Evolutionary conservation across 2,888 invertebrate species (phyloP).

Genomic region (Coleophora deauratella): DNA sequence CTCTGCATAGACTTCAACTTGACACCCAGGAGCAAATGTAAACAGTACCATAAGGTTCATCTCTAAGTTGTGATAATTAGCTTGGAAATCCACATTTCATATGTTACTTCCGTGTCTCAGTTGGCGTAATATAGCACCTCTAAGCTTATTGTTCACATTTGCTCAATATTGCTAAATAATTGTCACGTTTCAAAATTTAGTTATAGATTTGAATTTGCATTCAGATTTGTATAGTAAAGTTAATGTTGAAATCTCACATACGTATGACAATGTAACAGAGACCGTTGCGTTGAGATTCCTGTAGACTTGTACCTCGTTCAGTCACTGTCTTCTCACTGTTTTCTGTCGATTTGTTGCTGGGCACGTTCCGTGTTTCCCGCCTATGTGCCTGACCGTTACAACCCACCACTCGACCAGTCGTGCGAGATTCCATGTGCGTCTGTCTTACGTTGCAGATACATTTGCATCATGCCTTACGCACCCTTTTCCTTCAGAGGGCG

Average conservation of each 20-base stretch:
- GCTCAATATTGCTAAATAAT: conserved; percentile 7
- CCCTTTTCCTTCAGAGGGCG: conserved; percentile 91
- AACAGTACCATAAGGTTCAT: conserved; percentile 9
- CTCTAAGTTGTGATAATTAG: too few species aligned
- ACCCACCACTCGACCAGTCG: conserved; percentile 9
- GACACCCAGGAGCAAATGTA: conserved; percentile 20
- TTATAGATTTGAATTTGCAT: too few species aligned
- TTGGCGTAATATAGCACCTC: too few species aligned
- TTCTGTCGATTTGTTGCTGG: conserved; percentile 1
- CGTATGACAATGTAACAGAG: too few species aligned
- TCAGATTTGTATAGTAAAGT: background rate
- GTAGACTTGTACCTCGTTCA: conserved; percentile 6
- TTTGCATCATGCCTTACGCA: conserved; percentile 98
- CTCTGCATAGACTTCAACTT: background rate
- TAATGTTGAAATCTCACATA: background rate
- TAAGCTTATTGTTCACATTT: conserved; percentile 17
- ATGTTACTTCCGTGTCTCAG: too few species aligned
- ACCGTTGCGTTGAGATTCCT: background rate
- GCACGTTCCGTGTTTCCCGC: background rate
- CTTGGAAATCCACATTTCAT: too few species aligned
- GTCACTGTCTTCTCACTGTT: background rate
- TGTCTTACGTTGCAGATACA: conserved; percentile 88
- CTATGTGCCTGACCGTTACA: too few species aligned
- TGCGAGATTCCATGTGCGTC: conserved; percentile 62
- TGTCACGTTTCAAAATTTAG: background rate